phyloP scores from a whole-genome alignment of 2,797 vertebrate genomes.

The Otolemur crassicaudatus region DNA sequence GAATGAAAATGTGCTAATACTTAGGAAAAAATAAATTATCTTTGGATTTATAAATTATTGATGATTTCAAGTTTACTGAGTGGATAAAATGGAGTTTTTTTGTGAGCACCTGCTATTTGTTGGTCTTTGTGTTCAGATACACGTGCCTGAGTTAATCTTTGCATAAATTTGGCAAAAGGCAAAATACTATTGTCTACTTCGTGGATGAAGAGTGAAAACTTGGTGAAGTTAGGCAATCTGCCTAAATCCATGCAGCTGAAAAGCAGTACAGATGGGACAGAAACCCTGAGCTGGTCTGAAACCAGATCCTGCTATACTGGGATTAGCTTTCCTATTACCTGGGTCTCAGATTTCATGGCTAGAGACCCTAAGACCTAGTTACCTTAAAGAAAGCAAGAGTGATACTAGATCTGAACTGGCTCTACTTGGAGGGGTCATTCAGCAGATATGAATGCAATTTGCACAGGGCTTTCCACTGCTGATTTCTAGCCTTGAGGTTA shows the following conservation, averaged over 20 bases:
- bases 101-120: background rate
- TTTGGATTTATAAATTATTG: constrained; percentile 2
- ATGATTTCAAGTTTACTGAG: background rate
- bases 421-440: background rate
- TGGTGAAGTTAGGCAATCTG: background rate
- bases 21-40: background rate
- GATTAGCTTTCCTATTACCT: background rate
- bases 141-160: background rate
- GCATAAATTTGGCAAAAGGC: background rate
- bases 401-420: background rate
- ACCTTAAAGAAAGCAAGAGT: background rate
- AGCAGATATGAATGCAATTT: background rate
- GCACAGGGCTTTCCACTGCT: background rate
- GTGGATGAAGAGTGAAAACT: background rate
- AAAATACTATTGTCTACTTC: background rate
- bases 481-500: background rate
- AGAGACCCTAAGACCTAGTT: background rate
- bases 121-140: background rate
- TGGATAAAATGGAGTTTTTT: background rate
- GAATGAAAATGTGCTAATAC: background rate
- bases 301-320: background rate
- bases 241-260: background rate
- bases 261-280: background rate
- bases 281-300: background rate
- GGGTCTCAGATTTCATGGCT: background rate